Evolutionary conservation across 2,888 invertebrate species (phyloP).

Genomic region (Sinotaia quadrata): DNA sequence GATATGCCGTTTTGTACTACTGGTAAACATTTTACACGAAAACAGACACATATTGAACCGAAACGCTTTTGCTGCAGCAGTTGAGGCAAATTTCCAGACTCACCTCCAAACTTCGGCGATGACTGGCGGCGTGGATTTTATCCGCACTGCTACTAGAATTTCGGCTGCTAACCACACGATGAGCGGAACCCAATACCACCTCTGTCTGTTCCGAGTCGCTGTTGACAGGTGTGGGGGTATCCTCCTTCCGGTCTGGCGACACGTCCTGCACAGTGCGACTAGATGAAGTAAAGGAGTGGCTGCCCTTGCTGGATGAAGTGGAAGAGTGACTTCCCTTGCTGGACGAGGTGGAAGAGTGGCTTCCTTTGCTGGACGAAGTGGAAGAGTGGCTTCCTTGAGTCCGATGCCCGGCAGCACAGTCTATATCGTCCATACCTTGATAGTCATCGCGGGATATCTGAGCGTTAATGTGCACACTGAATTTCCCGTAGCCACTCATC

Average conservation of each 20-base stretch:
- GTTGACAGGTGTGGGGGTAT: constrained; percentile 58
- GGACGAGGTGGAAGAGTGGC: neutral
- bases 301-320: constrained; percentile 31
- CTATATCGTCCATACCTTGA: neutral
- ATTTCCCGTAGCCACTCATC: constrained; percentile 29
- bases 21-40: too few relatives aligned
- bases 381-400: constrained; percentile 30
- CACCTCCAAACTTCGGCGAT: too few relatives aligned
- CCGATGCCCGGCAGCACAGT: neutral
- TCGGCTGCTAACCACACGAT: neutral
- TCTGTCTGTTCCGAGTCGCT: constrained; percentile 51
- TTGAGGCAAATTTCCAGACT: too few relatives aligned
- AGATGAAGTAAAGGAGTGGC: constrained; percentile 29
- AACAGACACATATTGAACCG: too few relatives aligned
- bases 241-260: constrained; percentile 46
- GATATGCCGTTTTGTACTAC: too few relatives aligned
- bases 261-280: constrained; percentile 34
- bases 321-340: constrained; percentile 26
- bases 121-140: too few relatives aligned
- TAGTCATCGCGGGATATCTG: constrained; percentile 27
- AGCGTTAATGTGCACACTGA: constrained; percentile 36
- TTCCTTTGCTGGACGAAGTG: constrained; percentile 31
- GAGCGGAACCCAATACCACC: neutral
- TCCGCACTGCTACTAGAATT: too few relatives aligned
- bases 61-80: too few relatives aligned